These are phyloP conservation scores for Druon quercuslanigerum DNA, from an alignment of 1,140 invertebrate species.

Conservation along the genomic window DNA sequence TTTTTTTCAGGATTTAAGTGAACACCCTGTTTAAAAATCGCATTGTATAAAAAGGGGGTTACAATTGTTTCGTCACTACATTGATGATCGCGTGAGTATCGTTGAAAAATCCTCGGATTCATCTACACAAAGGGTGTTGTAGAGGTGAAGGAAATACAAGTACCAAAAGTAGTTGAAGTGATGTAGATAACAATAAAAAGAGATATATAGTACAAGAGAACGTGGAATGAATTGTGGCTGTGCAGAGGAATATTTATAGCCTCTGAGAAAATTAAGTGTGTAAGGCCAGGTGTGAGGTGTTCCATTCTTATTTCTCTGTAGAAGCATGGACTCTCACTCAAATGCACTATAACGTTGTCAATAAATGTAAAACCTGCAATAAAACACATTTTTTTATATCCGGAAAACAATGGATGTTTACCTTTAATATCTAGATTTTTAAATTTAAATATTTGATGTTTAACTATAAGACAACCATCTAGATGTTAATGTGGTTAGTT, in stretches of 20 bases:
- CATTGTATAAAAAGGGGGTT: neutral
- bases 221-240: neutral
- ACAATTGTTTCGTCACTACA: neutral
- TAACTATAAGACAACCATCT: no score
- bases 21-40: neutral
- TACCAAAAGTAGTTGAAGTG: neutral
- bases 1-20: neutral
- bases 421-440: no score
- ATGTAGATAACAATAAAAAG: neutral
- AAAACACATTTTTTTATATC: no score
- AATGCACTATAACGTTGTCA: neutral
- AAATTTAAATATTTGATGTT: no score
- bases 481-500: no score
- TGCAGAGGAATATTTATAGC: neutral
- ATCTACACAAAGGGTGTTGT: neutral
- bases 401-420: no score
- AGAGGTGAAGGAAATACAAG: neutral
- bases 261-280: constrained; percentile 4
- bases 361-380: no score
- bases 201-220: neutral
- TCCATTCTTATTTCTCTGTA: neutral
- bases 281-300: neutral
- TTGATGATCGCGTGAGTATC: neutral
- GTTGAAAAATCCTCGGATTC: neutral
- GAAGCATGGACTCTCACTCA: neutral